These are phyloP conservation scores for Desmophyllum pertusum DNA, from an alignment of 92 coral and sea anemone genomes.

Conservation along the genomic window DNA sequence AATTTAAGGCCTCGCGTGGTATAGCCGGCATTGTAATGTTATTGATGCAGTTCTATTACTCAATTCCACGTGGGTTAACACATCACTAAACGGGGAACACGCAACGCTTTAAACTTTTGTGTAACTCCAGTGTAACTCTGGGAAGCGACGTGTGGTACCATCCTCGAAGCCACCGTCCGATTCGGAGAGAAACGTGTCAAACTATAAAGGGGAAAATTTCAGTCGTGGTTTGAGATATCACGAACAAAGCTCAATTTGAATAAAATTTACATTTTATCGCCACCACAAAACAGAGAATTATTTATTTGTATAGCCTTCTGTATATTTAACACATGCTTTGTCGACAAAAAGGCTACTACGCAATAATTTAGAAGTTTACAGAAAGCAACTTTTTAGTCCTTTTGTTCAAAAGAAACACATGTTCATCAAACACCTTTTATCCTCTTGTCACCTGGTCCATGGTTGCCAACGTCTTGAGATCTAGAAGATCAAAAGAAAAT, in stretches of 20 bases:
- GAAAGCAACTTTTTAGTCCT: background rate
- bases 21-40: conserved; percentile 10
- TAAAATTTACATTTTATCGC: conserved; percentile 24
- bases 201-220: background rate
- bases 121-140: background rate
- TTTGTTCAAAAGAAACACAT: background rate
- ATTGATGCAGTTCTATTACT: background rate
- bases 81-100: background rate
- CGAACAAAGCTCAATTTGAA: conserved; percentile 27
- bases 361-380: background rate
- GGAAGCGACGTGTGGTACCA: background rate
- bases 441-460: background rate
- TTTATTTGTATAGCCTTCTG: conserved; percentile 25
- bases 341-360: background rate
- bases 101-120: background rate
- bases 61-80: background rate
- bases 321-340: background rate
- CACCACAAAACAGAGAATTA: conserved; percentile 7
- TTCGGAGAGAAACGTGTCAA: background rate
- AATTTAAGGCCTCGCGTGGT: conserved; percentile 28
- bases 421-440: background rate
- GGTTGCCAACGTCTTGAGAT: background rate
- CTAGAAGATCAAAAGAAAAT: background rate
- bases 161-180: background rate
- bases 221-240: background rate